These are phyloP conservation scores for Steatornis caripensis DNA, from an alignment of 2,113 vertebrate genomes.

Conservation along the genomic window DNA sequence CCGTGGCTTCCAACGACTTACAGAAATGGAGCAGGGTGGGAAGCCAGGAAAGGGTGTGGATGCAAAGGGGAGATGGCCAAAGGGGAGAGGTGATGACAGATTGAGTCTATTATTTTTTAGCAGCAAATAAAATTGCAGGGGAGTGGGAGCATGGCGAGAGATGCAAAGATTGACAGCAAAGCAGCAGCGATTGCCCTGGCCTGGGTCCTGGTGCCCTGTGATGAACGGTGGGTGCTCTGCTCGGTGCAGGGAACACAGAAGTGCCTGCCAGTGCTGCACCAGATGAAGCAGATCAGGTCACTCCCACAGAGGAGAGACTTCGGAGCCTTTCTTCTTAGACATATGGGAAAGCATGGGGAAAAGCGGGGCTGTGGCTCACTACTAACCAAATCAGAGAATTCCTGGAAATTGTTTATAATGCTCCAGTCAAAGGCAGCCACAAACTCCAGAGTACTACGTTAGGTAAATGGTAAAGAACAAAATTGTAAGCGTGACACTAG, in stretches of 20 bases:
- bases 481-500: not conserved
- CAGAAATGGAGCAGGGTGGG: not conserved
- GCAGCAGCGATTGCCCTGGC: not conserved
- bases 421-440: not conserved
- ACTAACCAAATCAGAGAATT: not conserved
- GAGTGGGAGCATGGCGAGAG: not conserved
- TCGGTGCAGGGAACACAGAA: rapidly evolving
- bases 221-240: not conserved
- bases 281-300: not conserved
- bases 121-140: not conserved
- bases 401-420: not conserved
- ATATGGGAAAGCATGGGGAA: not conserved
- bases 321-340: not conserved
- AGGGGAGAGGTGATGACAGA: not conserved
- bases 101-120: not conserved
- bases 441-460: not conserved
- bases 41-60: not conserved
- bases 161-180: not conserved
- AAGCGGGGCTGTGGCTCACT: not conserved
- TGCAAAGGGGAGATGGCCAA: not conserved
- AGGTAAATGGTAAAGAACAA: not conserved
- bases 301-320: not conserved
- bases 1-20: not conserved
- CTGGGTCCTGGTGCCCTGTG: not conserved
- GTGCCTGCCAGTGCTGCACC: rapidly evolving